Conservation (phyloP, 2,888 invertebrate genomes). For the Erannis defoliaria region DNA sequence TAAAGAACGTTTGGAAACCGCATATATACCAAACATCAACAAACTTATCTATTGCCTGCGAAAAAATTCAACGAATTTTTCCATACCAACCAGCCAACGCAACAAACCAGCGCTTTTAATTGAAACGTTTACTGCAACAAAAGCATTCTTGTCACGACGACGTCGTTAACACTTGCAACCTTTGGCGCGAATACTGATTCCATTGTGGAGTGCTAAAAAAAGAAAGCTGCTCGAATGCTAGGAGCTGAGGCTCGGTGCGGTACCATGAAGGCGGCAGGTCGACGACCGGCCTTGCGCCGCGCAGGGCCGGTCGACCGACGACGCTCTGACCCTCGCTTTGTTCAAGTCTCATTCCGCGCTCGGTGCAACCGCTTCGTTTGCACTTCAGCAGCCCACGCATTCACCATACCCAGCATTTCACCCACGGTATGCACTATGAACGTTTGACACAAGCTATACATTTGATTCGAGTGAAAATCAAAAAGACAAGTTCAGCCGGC, state of each 20-base stretch:
- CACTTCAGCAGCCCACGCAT: constrained; percentile 56
- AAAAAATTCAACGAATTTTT: neutral
- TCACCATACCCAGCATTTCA: constrained; percentile 48
- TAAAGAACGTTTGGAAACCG: too few relatives aligned
- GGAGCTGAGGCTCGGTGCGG: constrained; percentile 61
- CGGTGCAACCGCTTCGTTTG: constrained; percentile 52
- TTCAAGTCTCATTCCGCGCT: constrained; percentile 61
- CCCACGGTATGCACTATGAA: too few relatives aligned
- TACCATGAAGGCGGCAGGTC: constrained; percentile 70
- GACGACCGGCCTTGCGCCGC: constrained; percentile 84
- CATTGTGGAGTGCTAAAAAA: constrained; percentile 52
- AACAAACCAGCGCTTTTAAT: constrained; percentile 18
- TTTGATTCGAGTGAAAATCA: constrained; percentile 31
- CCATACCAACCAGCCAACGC: neutral
- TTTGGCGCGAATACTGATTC: constrained; percentile 41
- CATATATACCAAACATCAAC: too few relatives aligned
- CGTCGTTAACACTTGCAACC: constrained; percentile 39
- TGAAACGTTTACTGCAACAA: constrained; percentile 33
- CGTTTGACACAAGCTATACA: constrained; percentile 39
- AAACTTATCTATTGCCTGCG: too few relatives aligned
- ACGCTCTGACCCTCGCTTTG: constrained; percentile 75
- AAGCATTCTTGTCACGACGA: constrained; percentile 27
- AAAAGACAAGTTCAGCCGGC: constrained; percentile 53
- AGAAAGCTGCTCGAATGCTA: constrained; percentile 52
- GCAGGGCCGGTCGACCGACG: constrained; percentile 65